Conservation (phyloP, 1,140 invertebrate species). For the Lysiphlebus fabarum region DNA sequence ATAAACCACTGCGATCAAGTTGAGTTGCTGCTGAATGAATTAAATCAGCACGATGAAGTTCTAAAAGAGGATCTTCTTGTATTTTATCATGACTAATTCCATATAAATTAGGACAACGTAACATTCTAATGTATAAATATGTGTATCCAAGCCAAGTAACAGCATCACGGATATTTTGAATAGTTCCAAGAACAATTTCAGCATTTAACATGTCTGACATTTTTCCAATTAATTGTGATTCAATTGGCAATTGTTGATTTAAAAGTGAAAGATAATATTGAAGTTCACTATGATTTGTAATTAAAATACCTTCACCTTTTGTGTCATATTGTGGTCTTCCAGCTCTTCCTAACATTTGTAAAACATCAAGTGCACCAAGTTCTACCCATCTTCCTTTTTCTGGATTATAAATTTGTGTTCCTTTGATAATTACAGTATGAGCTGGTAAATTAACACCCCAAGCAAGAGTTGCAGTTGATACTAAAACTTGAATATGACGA, state of each 20-base stretch:
- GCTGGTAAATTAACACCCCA: slow-evolving; percentile 99
- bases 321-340: slow-evolving; percentile 98
- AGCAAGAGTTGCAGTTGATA: slow-evolving; percentile 96
- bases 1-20: slow-evolving; percentile 86
- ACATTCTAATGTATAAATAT: slow-evolving; percentile 92
- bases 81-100: slow-evolving; percentile 79
- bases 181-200: slow-evolving; percentile 93
- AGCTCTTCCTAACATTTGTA: slow-evolving; percentile 97
- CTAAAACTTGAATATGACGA: slow-evolving; percentile 91
- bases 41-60: slow-evolving; percentile 88
- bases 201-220: slow-evolving; percentile 97
- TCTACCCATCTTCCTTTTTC: slow-evolving; percentile 99
- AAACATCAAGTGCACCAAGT: slow-evolving; percentile 91
- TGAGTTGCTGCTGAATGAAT: slow-evolving; percentile 94
- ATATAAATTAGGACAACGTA: slow-evolving; percentile 82
- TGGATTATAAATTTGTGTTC: slow-evolving; percentile 97
- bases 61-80: slow-evolving; percentile 79
- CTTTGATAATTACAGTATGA: slow-evolving; percentile 99
- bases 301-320: slow-evolving; percentile 97
- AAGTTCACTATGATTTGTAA: slow-evolving; percentile 97
- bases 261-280: slow-evolving; percentile 97
- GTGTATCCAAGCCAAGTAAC: slow-evolving; percentile 96
- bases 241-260: slow-evolving; percentile 93
- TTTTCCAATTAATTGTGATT: slow-evolving; percentile 80
- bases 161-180: slow-evolving; percentile 93